These are phyloP conservation scores for Xanthia icteritia DNA, from an alignment of 2,888 invertebrate genomes.

Conservation along the genomic window DNA sequence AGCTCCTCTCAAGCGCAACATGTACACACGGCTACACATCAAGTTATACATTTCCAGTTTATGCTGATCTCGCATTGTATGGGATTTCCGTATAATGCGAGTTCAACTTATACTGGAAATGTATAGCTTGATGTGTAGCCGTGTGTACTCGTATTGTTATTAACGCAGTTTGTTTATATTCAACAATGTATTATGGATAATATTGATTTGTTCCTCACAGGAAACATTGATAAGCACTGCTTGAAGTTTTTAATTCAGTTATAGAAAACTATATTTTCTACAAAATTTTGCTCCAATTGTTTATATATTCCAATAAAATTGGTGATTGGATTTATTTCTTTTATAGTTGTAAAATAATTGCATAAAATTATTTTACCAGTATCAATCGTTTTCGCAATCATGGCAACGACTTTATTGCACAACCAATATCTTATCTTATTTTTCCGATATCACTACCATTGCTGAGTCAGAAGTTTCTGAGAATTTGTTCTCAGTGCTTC, in stretches of 20 bases:
- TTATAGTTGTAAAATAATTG: conserved; percentile 27
- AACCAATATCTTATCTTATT: conserved; percentile 31
- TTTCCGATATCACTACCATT: conserved; percentile 24
- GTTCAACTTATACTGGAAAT: too few relatives aligned
- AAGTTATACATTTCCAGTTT: too few relatives aligned
- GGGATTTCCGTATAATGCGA: too few relatives aligned
- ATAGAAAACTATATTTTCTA: neutral
- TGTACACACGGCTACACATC: too few relatives aligned
- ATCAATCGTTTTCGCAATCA: conserved; percentile 20
- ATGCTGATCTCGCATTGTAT: too few relatives aligned
- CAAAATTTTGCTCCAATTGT: conserved; percentile 8
- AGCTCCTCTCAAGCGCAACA: conserved; percentile 76
- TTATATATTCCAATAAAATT: conserved; percentile 16
- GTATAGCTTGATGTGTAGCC: too few relatives aligned
- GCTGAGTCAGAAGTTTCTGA: conserved; percentile 64
- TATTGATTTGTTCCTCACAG: neutral
- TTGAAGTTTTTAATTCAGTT: conserved; percentile 5
- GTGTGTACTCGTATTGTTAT: conserved; percentile 62
- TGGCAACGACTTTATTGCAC: conserved; percentile 17
- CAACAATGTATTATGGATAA: conserved; percentile 3
- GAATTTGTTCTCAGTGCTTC: conserved; percentile 59
- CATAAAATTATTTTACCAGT: conserved; percentile 31
- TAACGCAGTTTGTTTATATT: conserved; percentile 26
- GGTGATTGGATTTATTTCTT: conserved; percentile 22
- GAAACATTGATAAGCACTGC: neutral